Conservation (phyloP, 2,113 vertebrate genomes). For the Sitta europaea region DNA sequence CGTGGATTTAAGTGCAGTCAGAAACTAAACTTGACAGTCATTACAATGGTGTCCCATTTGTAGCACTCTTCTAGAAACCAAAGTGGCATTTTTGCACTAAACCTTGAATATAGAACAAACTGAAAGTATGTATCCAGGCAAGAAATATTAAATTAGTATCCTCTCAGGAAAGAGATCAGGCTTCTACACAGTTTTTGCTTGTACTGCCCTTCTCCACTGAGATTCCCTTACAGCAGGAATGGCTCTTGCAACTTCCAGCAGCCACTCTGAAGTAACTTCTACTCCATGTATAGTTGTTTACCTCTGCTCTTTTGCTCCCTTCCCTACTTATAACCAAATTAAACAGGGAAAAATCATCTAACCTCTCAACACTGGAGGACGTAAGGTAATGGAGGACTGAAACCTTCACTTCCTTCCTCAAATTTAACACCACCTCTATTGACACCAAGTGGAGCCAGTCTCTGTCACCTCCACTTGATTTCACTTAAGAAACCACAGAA, state of each 20-base stretch:
- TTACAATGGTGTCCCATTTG: background rate
- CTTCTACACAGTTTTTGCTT: background rate
- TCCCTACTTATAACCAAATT: background rate
- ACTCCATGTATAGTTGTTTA: accelerated
- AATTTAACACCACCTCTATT: background rate
- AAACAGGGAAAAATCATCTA: background rate
- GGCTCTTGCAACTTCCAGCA: background rate
- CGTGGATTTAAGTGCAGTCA: background rate
- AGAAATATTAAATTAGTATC: background rate
- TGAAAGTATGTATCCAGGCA: background rate
- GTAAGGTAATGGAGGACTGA: background rate
- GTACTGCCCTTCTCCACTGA: background rate
- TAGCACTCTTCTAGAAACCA: background rate
- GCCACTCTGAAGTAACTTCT: background rate
- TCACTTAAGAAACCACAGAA: background rate
- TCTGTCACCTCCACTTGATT: background rate
- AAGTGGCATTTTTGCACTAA: background rate
- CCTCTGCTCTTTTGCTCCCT: background rate
- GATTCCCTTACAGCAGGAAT: background rate
- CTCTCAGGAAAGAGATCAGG: background rate
- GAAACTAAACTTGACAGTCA: background rate
- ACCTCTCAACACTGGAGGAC: background rate
- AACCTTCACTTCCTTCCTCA: background rate
- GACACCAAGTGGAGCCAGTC: background rate
- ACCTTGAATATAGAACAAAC: background rate